Evolutionary conservation across 2,113 vertebrate genomes (phyloP).

Genomic region (Lota lota): DNA sequence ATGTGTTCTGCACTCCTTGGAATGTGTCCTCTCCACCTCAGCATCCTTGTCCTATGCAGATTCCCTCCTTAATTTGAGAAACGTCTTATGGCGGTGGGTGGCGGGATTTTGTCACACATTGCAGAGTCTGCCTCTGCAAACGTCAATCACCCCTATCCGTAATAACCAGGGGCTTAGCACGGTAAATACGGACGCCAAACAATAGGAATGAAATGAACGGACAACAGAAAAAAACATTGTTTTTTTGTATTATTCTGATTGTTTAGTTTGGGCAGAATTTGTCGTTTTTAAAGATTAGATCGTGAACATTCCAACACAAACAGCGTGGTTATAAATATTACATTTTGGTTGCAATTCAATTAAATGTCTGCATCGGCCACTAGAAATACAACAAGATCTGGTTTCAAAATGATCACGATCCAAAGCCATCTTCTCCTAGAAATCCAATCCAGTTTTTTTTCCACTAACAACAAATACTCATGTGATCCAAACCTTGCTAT

Average conservation of each 20-base stretch:
- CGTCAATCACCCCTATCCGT: slow-evolving; percentile 50
- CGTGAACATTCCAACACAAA: slow-evolving; percentile 3
- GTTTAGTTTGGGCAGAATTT: slow-evolving; percentile 22
- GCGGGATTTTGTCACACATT: slow-evolving; percentile 50
- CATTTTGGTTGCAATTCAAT: no score
- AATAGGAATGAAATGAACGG: slow-evolving; percentile 40
- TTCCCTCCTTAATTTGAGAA: slow-evolving; percentile 57
- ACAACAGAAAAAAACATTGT: slow-evolving; percentile 5
- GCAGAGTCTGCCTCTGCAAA: slow-evolving; percentile 32
- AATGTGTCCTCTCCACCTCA: slow-evolving; percentile 56
- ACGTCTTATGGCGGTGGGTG: slow-evolving; percentile 56
- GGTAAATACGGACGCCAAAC: slow-evolving; percentile 49
- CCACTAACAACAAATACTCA: no score
- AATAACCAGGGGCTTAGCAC: slow-evolving; percentile 37
- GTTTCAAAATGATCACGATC: no score
- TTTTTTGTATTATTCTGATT: slow-evolving; percentile 25
- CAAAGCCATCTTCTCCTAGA: no score
- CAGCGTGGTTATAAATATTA: no score
- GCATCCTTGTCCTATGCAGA: slow-evolving; percentile 59
- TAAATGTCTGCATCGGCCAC: no score
- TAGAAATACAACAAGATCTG: no score
- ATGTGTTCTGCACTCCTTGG: slow-evolving; percentile 40
- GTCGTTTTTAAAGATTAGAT: slow-evolving; percentile 1
- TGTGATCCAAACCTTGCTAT: no score
- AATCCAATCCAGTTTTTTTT: no score